Conservation (phyloP, 2,888 invertebrate species). For the Graphium colonna region DNA sequence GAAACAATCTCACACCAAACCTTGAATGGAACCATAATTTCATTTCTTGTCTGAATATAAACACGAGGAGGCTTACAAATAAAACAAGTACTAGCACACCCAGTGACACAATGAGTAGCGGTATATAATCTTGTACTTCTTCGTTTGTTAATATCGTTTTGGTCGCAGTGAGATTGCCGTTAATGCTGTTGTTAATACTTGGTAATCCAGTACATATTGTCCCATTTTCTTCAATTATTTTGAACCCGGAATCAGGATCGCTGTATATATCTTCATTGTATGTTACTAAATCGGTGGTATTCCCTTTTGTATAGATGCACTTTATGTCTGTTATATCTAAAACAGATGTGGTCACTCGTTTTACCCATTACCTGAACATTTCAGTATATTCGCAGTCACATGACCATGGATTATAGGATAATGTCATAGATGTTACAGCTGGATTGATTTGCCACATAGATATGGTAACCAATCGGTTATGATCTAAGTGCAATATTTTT, state of each 20-base stretch:
- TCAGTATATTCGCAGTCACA: conserved; percentile 91
- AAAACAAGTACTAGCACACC: conserved; percentile 84
- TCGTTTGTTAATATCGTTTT: conserved; percentile 86
- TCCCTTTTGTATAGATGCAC: conserved; percentile 82
- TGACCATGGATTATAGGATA: conserved; percentile 89
- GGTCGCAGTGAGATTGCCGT: conserved; percentile 84
- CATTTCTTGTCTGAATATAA: conserved; percentile 89
- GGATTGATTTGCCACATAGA: conserved; percentile 86
- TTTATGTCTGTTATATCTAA: conserved; percentile 82
- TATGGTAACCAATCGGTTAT: conserved; percentile 85
- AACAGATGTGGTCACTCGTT: conserved; percentile 83
- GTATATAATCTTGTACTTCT: conserved; percentile 87
- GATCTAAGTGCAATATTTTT: conserved; percentile 84
- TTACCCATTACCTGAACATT: conserved; percentile 87
- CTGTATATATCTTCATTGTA: conserved; percentile 81
- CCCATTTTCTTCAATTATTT: conserved; percentile 80
- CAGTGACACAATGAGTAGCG: conserved; percentile 84
- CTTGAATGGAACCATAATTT: conserved; percentile 90
- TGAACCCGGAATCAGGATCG: conserved; percentile 81
- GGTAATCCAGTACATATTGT: conserved; percentile 83
- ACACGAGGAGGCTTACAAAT: conserved; percentile 83
- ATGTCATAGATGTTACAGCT: conserved; percentile 82
- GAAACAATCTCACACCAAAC: conserved; percentile 89
- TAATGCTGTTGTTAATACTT: conserved; percentile 84
- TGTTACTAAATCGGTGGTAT: conserved; percentile 78